Conservation (phyloP, 92 coral and sea anemone species). For the Epizoanthus stellaris region DNA sequence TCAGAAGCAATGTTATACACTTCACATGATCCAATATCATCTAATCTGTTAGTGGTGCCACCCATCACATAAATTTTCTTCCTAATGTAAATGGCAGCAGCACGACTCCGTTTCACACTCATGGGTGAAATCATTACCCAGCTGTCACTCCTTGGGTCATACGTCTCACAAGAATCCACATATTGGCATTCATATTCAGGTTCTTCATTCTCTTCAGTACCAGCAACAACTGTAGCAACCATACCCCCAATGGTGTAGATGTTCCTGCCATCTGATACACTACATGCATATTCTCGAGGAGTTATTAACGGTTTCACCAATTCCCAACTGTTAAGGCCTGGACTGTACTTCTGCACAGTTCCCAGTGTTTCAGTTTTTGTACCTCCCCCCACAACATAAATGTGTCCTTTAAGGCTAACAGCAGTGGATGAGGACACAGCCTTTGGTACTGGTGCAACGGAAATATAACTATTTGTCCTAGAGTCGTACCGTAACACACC, state of each 20-base stretch:
- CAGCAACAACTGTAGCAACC: not conserved
- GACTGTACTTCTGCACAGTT: not conserved
- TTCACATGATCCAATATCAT: not conserved
- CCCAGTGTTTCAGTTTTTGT: not conserved
- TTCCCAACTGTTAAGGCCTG: not conserved
- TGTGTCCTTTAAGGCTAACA: not conserved
- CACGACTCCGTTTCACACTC: not conserved
- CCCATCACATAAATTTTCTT: not conserved
- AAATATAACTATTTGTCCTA: not conserved
- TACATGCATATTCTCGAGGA: not conserved
- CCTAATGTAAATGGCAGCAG: not conserved
- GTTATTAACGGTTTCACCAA: not conserved
- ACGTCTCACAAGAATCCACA: not conserved
- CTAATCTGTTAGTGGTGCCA: not conserved
- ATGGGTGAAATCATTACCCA: no score
- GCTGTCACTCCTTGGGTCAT: no score
- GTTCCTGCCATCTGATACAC: not conserved
- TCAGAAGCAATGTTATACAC: no score
- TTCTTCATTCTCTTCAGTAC: not conserved
- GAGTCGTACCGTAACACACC: not conserved
- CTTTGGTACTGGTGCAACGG: conserved; percentile 3
- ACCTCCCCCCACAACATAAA: not conserved
- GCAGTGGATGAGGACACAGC: not conserved
- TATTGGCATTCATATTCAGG: not conserved
- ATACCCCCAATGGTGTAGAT: not conserved